Conservation (phyloP, 1,140 invertebrate genomes). For the Onthophagus taurus region DNA sequence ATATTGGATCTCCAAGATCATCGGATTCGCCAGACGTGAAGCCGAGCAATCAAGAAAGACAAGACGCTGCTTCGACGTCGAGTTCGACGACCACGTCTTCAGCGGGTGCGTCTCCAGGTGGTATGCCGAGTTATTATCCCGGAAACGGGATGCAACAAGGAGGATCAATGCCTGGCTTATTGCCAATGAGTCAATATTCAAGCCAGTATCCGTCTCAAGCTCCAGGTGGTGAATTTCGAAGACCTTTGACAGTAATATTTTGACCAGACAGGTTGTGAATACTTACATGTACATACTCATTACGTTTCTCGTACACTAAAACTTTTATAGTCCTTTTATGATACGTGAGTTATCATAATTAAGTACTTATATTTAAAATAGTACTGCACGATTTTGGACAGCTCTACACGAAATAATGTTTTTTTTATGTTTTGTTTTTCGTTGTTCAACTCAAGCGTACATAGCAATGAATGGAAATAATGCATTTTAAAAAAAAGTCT, state of each 20-base stretch:
- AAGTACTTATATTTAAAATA: no score
- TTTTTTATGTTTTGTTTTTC: no score
- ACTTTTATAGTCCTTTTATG: no score
- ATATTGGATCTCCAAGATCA: slow-evolving; percentile 47
- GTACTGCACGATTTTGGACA: no score
- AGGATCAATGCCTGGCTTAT: slow-evolving; percentile 41
- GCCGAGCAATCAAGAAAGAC: slow-evolving; percentile 43
- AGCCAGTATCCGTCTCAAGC: slow-evolving; percentile 44
- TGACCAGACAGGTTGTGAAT: slow-evolving; percentile 59
- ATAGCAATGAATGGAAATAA: no score
- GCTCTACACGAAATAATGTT: no score
- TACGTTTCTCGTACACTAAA: no score
- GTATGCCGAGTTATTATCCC: slow-evolving; percentile 51
- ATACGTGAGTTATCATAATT: no score
- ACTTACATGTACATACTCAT: slow-evolving; percentile 8
- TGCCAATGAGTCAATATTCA: slow-evolving; percentile 54
- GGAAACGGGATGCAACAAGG: slow-evolving; percentile 40
- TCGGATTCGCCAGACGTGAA: slow-evolving; percentile 54
- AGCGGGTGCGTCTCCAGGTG: slow-evolving; percentile 52
- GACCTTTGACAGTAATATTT: slow-evolving; percentile 77
- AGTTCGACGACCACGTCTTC: slow-evolving; percentile 49
- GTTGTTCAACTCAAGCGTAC: no score
- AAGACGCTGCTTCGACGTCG: slow-evolving; percentile 44
- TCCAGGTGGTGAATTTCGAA: slow-evolving; percentile 57
- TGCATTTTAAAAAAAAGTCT: no score